Conservation (phyloP, 1,140 invertebrate genomes). For the Rhopalosiphum maidis region DNA sequence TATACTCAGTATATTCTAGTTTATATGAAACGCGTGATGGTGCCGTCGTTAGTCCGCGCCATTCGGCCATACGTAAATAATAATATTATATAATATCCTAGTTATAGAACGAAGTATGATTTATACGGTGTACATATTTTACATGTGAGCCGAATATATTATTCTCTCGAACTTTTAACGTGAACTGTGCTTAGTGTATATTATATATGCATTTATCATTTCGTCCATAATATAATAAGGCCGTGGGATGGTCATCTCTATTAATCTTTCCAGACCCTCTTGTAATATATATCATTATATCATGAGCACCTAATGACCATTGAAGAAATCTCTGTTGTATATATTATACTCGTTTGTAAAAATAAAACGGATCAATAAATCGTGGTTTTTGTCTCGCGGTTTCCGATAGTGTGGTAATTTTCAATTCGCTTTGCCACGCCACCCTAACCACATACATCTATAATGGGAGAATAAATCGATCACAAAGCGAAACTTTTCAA, state of each 20-base stretch:
- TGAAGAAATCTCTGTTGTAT: not conserved
- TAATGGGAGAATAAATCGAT: not conserved
- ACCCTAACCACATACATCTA: not conserved
- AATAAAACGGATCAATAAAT: constrained; percentile 27
- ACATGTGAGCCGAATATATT: not conserved
- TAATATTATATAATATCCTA: no score
- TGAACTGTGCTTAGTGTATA: not conserved
- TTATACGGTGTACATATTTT: no score
- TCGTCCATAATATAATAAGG: not conserved
- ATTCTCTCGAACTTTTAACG: not conserved
- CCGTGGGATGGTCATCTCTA: not conserved
- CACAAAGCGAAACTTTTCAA: not conserved
- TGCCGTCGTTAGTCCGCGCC: no score
- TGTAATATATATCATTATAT: not conserved
- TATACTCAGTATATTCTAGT: no score
- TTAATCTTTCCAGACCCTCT: not conserved
- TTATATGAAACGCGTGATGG: no score
- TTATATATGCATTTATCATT: not conserved
- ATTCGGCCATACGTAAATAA: no score
- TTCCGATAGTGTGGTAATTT: not conserved
- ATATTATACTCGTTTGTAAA: not conserved
- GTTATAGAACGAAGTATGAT: no score
- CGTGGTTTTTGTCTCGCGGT: not conserved
- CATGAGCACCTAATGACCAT: not conserved
- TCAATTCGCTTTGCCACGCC: not conserved